Evolutionary conservation across 2,113 vertebrate species (phyloP), one percentile per base, ranked within the genome.

Genomic region (Proteles cristata): DNA sequence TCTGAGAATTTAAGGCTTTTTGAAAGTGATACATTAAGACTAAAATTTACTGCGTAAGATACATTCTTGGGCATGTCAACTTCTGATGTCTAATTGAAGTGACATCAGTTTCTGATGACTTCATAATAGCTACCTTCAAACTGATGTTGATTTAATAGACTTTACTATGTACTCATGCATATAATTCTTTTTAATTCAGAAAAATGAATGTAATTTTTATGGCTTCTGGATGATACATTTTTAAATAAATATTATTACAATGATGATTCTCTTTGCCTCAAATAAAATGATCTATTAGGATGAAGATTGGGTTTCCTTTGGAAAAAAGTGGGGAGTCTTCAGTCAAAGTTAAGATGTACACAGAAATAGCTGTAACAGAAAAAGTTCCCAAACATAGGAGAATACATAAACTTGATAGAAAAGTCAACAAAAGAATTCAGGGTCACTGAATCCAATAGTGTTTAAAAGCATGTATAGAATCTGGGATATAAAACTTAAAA

Each of bases 1-100:
- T 55, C 61, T 83, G 68, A 94, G 68, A 93, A 86, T 86, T 94
- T 81, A 93, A 74, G 50, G 5, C 71, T 84, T 82, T 48, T 77
- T 48, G 88, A 90, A 94, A 94, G 33, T 68, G 25, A 82, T 81
- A 81, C 16, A 74, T 65, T 81, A 74, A 95, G 71, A 94, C 16
- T 19, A 10, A 69, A 94, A 61, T 74, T 88, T 83, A 25, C 61
- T 55, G n/a, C 23, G 35, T 26, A 10, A 68, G 8, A 53, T 92
- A 35, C 6, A 21, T 93, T 91, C 26, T 6, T 26, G 91, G 82
- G 16, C 58, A 79, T 84, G 77, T 91, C 91, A 68, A 17, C 28
- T 88, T 83, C 58, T 86, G 71, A 19, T 93, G 50, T 94, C 94
- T 91, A 50, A 96, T 76, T 93, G 88, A 93, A 96, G 82, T 61